Percentiles rank a stretch among this genome's conserved stretches.
These are phyloP conservation scores for Phymorhynchus buccinoides DNA, from an alignment of 1,140 invertebrate species.

Conservation along the genomic window DNA sequence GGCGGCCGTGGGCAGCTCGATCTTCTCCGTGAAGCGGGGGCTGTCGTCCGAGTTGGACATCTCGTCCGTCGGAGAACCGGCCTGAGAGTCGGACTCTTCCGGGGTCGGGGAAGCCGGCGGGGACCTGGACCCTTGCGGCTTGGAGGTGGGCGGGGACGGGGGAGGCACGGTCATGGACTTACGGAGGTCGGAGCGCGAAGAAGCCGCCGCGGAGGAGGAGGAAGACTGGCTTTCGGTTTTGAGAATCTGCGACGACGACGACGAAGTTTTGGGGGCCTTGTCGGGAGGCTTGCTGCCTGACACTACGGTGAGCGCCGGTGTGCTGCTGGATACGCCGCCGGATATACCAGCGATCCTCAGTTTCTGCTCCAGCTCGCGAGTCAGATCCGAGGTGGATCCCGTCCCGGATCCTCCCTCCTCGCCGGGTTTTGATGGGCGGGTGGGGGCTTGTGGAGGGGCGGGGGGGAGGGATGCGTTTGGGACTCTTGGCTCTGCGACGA, in stretches of 20 bases:
- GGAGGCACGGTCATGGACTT: slow-evolving; percentile 42
- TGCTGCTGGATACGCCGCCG: not conserved
- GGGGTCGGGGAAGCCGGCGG: slow-evolving; percentile 45
- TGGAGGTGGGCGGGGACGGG: slow-evolving; percentile 45
- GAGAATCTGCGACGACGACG: not conserved
- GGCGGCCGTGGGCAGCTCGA: slow-evolving; percentile 62
- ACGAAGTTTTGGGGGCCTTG: too few relatives aligned
- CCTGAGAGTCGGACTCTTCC: slow-evolving; percentile 48
- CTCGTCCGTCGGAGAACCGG: slow-evolving; percentile 38
- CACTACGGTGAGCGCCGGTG: slow-evolving; percentile 33
- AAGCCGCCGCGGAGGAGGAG: not conserved
- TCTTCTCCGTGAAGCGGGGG: slow-evolving; percentile 56
- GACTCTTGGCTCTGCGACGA: slow-evolving; percentile 59
- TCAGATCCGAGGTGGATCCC: slow-evolving; percentile 45
- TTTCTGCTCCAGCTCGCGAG: slow-evolving; percentile 60
- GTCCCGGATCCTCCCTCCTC: slow-evolving; percentile 22
- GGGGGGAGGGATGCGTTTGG: slow-evolving; percentile 55
- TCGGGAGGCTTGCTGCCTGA: slow-evolving; percentile 32
- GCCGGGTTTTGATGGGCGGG: slow-evolving; percentile 22
- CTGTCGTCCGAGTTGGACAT: slow-evolving; percentile 36
- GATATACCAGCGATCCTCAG: slow-evolving; percentile 40
- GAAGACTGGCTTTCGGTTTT: slow-evolving; percentile 27
- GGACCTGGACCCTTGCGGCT: slow-evolving; percentile 28
- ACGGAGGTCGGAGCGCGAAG: slow-evolving; percentile 27
- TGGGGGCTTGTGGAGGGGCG: slow-evolving; percentile 50